These are phyloP conservation scores for Dufourea novaeangliae DNA, from an alignment of 1,140 invertebrate genomes.

Conservation along the genomic window DNA sequence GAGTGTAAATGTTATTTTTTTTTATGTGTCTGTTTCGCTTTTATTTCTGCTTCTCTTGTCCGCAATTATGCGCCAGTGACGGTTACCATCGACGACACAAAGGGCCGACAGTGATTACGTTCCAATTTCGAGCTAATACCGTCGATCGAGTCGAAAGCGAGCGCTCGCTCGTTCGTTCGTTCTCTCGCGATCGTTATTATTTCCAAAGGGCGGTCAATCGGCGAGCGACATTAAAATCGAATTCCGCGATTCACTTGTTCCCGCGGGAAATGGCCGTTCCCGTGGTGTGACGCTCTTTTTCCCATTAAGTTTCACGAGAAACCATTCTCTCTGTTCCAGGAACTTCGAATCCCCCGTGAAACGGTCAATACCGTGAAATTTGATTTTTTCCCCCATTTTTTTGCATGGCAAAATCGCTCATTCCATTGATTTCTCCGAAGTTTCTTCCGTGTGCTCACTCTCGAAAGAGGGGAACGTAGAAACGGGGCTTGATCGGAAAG, in stretches of 20 bases:
- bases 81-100: conserved; percentile 1
- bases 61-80: conserved; percentile 30
- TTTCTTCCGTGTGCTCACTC: no score
- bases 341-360: not conserved
- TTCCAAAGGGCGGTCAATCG: conserved; percentile 49
- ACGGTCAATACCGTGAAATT: not conserved
- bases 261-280: not conserved
- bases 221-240: conserved; percentile 46
- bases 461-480: no score
- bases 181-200: conserved; percentile 60
- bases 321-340: not conserved
- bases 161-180: no score
- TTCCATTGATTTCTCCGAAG: no score
- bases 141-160: conserved; percentile 48
- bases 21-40: not conserved
- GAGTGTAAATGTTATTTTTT: conserved; percentile 22
- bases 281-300: not conserved
- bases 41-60: no score
- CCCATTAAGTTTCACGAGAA: not conserved
- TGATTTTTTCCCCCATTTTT: not conserved
- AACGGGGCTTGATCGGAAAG: no score
- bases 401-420: no score
- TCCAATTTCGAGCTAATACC: conserved; percentile 58
- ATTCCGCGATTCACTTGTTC: conserved; percentile 17
- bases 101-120: conserved; percentile 48